Evolutionary conservation across 2,113 vertebrate species (phyloP).

Genomic region (Carollia perspicillata): DNA sequence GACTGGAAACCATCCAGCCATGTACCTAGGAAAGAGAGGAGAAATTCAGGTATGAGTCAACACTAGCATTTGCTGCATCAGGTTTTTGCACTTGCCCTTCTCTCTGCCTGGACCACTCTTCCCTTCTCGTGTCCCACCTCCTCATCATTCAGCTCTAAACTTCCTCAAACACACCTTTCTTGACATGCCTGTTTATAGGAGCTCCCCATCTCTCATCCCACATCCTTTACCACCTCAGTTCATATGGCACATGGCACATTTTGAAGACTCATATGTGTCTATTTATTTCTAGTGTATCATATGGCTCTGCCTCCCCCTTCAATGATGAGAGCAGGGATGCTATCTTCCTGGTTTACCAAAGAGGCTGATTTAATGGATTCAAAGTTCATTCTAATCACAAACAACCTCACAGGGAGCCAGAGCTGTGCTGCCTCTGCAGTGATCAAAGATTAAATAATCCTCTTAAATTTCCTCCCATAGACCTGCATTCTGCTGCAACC

Average conservation of each 20-base stretch:
- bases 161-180: neutral
- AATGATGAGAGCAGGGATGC: fast-evolving
- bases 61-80: neutral
- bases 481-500: neutral
- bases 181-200: fast-evolving
- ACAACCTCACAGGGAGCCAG: neutral
- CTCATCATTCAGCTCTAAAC: neutral
- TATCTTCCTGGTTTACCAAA: neutral
- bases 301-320: neutral
- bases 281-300: neutral
- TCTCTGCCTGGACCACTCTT: too few relatives aligned
- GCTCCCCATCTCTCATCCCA: fast-evolving
- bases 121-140: neutral
- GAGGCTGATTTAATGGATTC: neutral
- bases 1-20: neutral
- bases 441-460: neutral
- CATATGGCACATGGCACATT: neutral
- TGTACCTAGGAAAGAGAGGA: neutral
- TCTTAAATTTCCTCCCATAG: neutral
- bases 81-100: neutral
- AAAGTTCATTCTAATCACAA: neutral
- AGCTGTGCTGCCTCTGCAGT: neutral
- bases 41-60: neutral
- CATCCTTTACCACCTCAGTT: too few relatives aligned
- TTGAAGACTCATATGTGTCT: neutral